phyloP scores from a whole-genome alignment of 2,888 invertebrate species.

The Bimastos eiseni region DNA sequence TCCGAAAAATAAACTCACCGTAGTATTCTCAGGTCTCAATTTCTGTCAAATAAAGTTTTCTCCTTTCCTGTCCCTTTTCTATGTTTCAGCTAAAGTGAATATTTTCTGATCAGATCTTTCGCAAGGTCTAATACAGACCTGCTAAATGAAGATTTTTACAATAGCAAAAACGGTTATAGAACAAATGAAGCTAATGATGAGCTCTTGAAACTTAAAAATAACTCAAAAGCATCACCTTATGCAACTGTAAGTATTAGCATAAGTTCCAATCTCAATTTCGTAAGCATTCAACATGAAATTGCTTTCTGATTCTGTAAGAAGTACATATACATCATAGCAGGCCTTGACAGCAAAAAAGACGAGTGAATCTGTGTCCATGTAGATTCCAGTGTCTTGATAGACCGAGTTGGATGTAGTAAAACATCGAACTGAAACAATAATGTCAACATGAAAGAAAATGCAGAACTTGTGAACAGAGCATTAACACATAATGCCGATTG shows the following conservation, averaged over 20 bases:
- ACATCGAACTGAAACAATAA: neutral
- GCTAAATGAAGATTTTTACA: neutral
- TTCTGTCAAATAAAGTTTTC: neutral
- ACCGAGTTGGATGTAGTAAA: neutral
- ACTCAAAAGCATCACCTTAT: neutral
- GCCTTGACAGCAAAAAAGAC: neutral
- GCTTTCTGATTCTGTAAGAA: neutral
- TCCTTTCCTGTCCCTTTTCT: neutral
- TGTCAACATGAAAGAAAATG: neutral
- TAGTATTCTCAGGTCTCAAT: no score
- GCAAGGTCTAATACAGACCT: neutral
- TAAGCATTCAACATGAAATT: constrained; percentile 16
- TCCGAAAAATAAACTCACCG: no score
- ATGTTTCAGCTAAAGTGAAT: neutral
- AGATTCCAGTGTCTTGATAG: constrained; percentile 7
- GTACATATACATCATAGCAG: neutral
- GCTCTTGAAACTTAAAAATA: neutral
- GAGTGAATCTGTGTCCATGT: neutral
- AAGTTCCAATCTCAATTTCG: neutral
- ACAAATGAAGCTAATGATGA: neutral
- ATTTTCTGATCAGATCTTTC: neutral
- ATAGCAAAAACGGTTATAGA: neutral
- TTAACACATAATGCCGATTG: no score
- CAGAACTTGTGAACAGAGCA: neutral
- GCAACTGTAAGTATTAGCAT: neutral